These are phyloP conservation scores for Amphiura filiformis DNA, from an alignment of 35 echinoderm and acorn worm genomes.

Conservation along the genomic window DNA sequence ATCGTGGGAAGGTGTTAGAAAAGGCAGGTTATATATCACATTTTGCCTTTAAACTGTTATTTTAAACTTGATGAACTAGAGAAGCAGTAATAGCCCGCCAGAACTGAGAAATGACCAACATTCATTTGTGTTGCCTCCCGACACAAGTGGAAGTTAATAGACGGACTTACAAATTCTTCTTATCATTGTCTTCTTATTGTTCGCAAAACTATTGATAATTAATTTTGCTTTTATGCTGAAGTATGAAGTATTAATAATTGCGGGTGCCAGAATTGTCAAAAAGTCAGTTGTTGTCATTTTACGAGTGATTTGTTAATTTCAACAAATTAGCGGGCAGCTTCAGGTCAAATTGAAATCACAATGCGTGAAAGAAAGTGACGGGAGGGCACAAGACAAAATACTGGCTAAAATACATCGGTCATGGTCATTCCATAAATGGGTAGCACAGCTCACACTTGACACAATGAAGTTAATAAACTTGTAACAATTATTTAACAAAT, in stretches of 20 bases:
- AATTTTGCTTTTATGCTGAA: not conserved
- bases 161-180: not conserved
- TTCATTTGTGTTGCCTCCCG: not conserved
- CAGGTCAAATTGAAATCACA: not conserved
- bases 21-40: not conserved
- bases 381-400: not conserved
- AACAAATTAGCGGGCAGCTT: too few species aligned
- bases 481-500: not conserved
- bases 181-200: not conserved
- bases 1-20: not conserved
- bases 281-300: too few species aligned
- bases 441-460: not conserved
- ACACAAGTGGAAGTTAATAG: not conserved
- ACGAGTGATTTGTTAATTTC: not conserved
- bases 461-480: not conserved
- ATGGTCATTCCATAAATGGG: not conserved
- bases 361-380: not conserved
- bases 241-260: not conserved
- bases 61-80: slow-evolving; percentile 10
- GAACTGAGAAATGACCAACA: not conserved
- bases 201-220: not conserved
- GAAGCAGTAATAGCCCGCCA: not conserved
- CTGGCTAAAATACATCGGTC: not conserved
- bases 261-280: too few species aligned
- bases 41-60: not conserved